phyloP scores from a whole-genome alignment of 2,888 invertebrate species.

The Catocala nupta region DNA sequence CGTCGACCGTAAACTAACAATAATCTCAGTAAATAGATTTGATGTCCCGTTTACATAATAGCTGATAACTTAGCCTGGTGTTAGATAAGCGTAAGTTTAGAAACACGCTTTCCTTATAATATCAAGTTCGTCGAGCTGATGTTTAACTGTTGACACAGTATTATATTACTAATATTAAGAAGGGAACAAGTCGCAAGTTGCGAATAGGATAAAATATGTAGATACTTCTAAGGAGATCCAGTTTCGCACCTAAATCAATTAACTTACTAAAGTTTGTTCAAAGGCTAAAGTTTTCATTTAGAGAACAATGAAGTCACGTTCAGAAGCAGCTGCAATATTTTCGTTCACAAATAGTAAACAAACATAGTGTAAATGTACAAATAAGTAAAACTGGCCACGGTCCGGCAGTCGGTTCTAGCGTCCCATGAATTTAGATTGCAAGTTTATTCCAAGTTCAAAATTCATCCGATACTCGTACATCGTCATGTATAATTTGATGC shows the following conservation, averaged over 20 bases:
- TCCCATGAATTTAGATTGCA: constrained; percentile 84
- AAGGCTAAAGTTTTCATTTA: constrained; percentile 43
- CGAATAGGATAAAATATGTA: constrained; percentile 11
- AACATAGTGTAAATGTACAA: constrained; percentile 62
- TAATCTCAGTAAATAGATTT: constrained; percentile 21
- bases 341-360: constrained; percentile 56
- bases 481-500: constrained; percentile 55
- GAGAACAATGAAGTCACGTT: constrained; percentile 53
- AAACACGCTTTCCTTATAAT: not conserved
- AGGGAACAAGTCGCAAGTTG: constrained; percentile 3
- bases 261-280: constrained; percentile 11
- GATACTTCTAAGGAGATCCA: constrained; percentile 9
- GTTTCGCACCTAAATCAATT: constrained; percentile 19
- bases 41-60: constrained; percentile 11
- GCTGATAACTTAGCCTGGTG: constrained; percentile 12
- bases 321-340: constrained; percentile 53
- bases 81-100: constrained; percentile 2
- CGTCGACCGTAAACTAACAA: constrained; percentile 49
- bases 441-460: constrained; percentile 81
- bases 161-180: constrained; percentile 5
- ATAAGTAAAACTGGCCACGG: constrained; percentile 64
- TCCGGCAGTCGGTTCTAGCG: constrained; percentile 59
- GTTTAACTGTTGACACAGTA: not conserved
- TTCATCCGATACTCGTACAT: constrained; percentile 68
- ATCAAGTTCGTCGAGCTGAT: no score